phyloP scores from a whole-genome alignment of 2,113 vertebrate genomes.

The Ancistrus triradiatus region DNA sequence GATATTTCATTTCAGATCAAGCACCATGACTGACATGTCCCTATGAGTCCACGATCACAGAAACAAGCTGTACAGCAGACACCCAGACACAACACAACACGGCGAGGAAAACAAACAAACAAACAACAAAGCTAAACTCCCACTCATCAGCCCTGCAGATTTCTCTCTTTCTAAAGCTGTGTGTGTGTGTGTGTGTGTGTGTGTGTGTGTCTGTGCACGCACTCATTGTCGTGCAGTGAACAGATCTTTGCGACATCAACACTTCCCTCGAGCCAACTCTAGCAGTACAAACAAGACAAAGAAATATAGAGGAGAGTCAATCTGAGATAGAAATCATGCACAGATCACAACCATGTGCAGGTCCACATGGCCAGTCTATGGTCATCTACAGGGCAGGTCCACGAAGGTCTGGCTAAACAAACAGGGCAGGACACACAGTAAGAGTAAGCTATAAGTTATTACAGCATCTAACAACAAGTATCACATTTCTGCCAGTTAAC shows the following conservation, averaged over 20 bases:
- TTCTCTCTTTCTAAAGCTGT: constrained; percentile 14
- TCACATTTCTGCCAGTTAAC: no score
- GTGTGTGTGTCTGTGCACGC: no score
- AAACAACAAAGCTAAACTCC: background rate
- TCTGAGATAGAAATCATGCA: no score
- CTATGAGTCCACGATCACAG: background rate
- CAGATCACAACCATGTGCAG: no score
- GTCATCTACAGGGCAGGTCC: no score
- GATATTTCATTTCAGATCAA: constrained; percentile 9
- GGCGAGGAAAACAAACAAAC: background rate
- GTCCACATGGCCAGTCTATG: no score
- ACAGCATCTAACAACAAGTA: no score
- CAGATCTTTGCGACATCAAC: constrained; percentile 43
- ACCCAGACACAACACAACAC: background rate
- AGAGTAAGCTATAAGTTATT: no score
- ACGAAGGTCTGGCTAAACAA: no score
- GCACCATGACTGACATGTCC: background rate
- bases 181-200: background rate
- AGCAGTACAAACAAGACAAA: constrained; percentile 33
- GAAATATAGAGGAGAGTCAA: background rate
- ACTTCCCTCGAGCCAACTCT: constrained; percentile 48
- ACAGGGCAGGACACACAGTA: no score
- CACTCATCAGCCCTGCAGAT: background rate
- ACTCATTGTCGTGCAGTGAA: constrained; percentile 48
- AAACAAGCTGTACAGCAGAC: background rate